Percentiles rank a stretch among this genome's conserved stretches.
Conservation (phyloP, 2,888 invertebrate genomes). For the Anticlea derivata region DNA sequence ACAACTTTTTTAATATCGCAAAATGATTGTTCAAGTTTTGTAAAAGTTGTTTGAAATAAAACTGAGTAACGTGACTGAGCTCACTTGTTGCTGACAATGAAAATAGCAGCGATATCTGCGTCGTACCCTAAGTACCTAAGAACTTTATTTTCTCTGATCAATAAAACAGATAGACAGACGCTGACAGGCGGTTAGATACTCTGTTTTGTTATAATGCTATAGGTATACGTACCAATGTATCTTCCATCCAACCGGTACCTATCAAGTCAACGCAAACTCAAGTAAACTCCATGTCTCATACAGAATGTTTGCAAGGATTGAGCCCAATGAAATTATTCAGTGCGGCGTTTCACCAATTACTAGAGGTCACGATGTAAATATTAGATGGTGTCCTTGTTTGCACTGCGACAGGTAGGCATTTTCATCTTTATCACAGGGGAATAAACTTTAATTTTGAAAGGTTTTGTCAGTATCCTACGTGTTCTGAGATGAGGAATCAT, state of each 20-base stretch:
- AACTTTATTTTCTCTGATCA: too few species aligned
- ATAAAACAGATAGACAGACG: too few species aligned
- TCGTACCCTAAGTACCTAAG: too few species aligned
- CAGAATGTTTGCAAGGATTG: background rate
- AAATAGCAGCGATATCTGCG: too few species aligned
- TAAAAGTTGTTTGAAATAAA: constrained; percentile 14
- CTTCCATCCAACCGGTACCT: too few species aligned
- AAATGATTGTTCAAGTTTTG: constrained; percentile 10
- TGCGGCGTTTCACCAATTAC: constrained; percentile 15
- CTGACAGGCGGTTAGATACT: too few species aligned
- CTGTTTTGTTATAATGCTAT: too few species aligned
- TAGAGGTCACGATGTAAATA: constrained; percentile 19
- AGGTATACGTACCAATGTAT: too few species aligned
- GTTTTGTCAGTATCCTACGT: too few species aligned
- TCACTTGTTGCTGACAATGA: too few species aligned
- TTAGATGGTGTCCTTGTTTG: background rate
- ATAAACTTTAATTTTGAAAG: background rate
- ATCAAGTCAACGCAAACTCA: too few species aligned
- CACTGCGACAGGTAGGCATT: background rate
- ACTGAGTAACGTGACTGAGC: background rate
- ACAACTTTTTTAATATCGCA: constrained; percentile 31
- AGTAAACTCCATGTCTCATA: background rate
- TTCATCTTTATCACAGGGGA: constrained; percentile 1
- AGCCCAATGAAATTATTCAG: constrained; percentile 11
- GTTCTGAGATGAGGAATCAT: too few species aligned